Evolutionary conservation across 1,140 invertebrate species (phyloP).

Genomic region (Mercenaria mercenaria): DNA sequence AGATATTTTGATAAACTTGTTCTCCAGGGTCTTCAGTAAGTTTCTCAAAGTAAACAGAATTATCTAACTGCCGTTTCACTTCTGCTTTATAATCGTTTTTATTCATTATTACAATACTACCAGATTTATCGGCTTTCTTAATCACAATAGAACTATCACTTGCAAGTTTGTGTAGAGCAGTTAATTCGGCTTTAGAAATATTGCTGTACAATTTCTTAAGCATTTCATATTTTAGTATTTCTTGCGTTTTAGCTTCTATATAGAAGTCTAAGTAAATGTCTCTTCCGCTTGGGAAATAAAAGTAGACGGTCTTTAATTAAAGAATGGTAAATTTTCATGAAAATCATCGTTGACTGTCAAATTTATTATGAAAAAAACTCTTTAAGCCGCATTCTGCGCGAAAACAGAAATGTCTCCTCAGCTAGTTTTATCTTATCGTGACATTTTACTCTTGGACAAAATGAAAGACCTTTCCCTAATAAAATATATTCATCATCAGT

Average conservation of each 20-base stretch:
- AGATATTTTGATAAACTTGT: background rate
- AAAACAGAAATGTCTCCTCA: background rate
- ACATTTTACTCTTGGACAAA: too few species aligned
- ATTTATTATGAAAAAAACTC: background rate
- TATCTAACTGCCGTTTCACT: background rate
- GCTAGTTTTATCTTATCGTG: too few species aligned
- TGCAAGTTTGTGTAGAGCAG: background rate
- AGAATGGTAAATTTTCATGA: background rate
- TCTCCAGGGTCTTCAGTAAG: background rate
- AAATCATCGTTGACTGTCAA: background rate
- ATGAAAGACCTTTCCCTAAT: too few species aligned
- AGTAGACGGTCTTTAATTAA: background rate
- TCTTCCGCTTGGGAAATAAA: background rate
- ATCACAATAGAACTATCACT: background rate
- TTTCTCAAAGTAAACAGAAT: background rate
- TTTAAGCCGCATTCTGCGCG: background rate
- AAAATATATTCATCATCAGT: too few species aligned
- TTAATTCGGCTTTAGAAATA: background rate
- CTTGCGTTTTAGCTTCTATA: background rate
- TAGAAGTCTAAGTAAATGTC: slow-evolving; percentile 4
- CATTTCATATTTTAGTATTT: background rate
- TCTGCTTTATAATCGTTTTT: background rate
- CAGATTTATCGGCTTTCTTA: background rate
- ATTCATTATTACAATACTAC: background rate
- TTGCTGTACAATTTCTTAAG: background rate